Evolutionary conservation across 2,888 invertebrate species (phyloP).

Genomic region (Chloromyia formosa): DNA sequence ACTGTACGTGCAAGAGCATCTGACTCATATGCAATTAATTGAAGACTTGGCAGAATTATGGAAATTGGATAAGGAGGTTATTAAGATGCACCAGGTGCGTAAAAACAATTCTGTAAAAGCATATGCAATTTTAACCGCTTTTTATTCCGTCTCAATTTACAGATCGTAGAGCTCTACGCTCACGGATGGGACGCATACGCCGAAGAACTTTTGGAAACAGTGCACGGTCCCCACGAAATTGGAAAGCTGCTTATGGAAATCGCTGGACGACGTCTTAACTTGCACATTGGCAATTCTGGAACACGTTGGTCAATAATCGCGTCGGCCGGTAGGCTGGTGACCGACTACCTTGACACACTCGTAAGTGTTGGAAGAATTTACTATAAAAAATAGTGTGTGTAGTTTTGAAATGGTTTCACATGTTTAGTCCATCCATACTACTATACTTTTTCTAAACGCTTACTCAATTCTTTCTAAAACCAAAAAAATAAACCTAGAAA

Average conservation of each 20-base stretch:
- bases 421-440: not conserved
- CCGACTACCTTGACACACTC: conserved; percentile 77
- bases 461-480: not conserved
- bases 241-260: conserved; percentile 79
- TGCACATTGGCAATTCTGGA: conserved; percentile 70
- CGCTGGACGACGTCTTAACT: conserved; percentile 81
- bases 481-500: conserved; percentile 47
- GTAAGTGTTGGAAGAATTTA: conserved; percentile 63
- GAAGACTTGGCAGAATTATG: conserved; percentile 77
- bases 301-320: conserved; percentile 74
- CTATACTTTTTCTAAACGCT: too few species aligned
- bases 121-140: too few species aligned
- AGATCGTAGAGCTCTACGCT: conserved; percentile 71
- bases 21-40: conserved; percentile 78
- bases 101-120: too few species aligned
- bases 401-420: not conserved
- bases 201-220: conserved; percentile 70
- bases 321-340: conserved; percentile 78
- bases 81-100: conserved; percentile 81
- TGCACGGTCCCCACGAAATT: conserved; percentile 75
- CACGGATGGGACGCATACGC: conserved; percentile 72
- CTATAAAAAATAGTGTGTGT: conserved; percentile 48
- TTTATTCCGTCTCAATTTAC: conserved; percentile 50
- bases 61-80: conserved; percentile 76
- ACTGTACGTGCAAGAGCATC: conserved; percentile 66